These are phyloP conservation scores for Andricus grossulariae DNA, from an alignment of 1,140 invertebrate species.

Conservation along the genomic window DNA sequence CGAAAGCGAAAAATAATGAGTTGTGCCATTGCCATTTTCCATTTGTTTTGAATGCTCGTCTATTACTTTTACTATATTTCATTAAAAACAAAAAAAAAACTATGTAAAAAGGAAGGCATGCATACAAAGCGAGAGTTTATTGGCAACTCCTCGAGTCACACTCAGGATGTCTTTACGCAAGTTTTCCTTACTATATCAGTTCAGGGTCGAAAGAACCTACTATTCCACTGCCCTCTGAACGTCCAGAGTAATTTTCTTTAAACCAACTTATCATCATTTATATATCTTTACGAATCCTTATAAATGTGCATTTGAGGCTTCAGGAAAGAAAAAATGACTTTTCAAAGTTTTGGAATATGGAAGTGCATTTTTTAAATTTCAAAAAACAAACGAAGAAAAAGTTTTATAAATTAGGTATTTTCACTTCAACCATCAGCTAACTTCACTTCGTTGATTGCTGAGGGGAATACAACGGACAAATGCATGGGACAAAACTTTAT, in stretches of 20 bases:
- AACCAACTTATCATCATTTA: background rate
- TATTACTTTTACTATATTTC: background rate
- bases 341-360: too few relatives aligned
- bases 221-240: background rate
- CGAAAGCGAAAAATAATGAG: background rate
- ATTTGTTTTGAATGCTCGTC: background rate
- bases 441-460: too few relatives aligned
- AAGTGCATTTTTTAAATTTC: too few relatives aligned
- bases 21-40: background rate
- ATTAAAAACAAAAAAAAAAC: background rate
- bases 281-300: background rate
- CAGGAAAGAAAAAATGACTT: too few relatives aligned
- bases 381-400: too few relatives aligned
- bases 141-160: background rate
- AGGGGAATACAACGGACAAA: too few relatives aligned
- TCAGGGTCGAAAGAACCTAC: constrained; percentile 5
- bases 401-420: too few relatives aligned
- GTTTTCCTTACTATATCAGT: background rate
- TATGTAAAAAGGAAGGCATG: background rate
- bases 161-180: background rate
- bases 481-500: too few relatives aligned
- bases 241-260: background rate
- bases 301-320: too few relatives aligned
- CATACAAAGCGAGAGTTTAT: constrained; percentile 2
- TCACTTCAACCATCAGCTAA: too few relatives aligned